Percentiles rank a stretch among this genome's conserved stretches.
Conservation (phyloP, 1,140 invertebrate species). For the Lucilia cuprina region DNA sequence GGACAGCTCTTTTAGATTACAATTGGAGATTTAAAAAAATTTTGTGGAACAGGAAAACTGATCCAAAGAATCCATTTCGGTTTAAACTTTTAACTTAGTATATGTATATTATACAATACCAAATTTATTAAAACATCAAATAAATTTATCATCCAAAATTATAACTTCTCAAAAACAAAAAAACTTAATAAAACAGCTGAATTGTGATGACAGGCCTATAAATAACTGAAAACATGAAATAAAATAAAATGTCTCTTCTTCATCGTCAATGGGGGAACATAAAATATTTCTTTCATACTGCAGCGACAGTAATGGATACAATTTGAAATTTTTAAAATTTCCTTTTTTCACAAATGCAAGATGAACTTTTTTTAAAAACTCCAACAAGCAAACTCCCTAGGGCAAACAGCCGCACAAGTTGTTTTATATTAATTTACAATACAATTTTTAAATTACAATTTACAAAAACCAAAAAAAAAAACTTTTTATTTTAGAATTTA, state of each 20-base stretch:
- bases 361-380: background rate
- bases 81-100: too few relatives aligned
- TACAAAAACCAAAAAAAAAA: background rate
- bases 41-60: too few relatives aligned
- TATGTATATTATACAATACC: too few relatives aligned
- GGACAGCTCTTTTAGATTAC: too few relatives aligned
- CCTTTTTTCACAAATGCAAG: background rate
- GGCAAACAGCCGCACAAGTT: slow-evolving; percentile 25
- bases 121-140: too few relatives aligned
- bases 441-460: background rate
- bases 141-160: too few relatives aligned
- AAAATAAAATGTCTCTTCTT: background rate
- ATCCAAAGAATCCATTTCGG: too few relatives aligned
- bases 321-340: slow-evolving; percentile 6
- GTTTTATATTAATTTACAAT: background rate
- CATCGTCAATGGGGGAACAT: background rate
- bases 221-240: background rate
- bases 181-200: slow-evolving; percentile 19
- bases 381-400: background rate
- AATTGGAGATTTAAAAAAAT: too few relatives aligned
- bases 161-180: too few relatives aligned
- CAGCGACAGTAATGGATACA: background rate
- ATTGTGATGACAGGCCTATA: slow-evolving; percentile 14
- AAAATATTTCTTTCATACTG: background rate
- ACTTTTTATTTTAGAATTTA: background rate